Base-by-base conservation (phyloP, 2,888 invertebrate genomes). In the Ennomos fuscantarius region DNA sequence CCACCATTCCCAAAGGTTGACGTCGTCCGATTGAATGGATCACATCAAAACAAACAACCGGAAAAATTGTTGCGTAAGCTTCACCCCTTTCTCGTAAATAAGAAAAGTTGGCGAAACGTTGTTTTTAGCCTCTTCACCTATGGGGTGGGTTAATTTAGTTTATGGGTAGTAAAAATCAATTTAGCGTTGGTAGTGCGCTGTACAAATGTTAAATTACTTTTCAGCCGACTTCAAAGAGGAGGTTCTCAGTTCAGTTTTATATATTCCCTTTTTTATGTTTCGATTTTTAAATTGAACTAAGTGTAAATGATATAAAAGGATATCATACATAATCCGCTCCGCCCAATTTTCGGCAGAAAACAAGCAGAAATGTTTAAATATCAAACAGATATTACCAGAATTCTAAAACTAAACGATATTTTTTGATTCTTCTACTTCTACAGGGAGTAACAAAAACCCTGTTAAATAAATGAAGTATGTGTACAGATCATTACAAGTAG, bases 11-110 rank as follows among this genome's bases (percentile, higher is more conserved):
- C 66, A 52, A 67, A 69, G 65, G 69, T 69, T 65, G 63, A 47
- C 62, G 60, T 55, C 40, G 36, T 15, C 68, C 62, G 66, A 68
- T 62, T 55, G 62, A 51, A 61, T 59, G 41, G 36, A 54, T 42
- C 53, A 54, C 66, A 60, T 68, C 64, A 87, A 86, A 86, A 69
- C 68, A 72, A 82, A 84, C 78, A 62, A 72, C 48, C 68, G 74
- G 83, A 78, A 84, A 84, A 69, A 82, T 80, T 72, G 72, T 74
- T 71, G 56, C 40, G 50, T 62, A n/a, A n/a, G n/a, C n/a, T n/a
- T n/a, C n/a, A 80, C 82, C 83, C 86, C 81, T 83, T 84, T 76
- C 61, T 55, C 34, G 33, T 36, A 56, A 55, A 63, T 63, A 39
- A 55, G 54, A 62, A 64, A 58, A 55, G 13, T 64, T 56, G 34